These are phyloP conservation scores for Raja brachyura DNA, from an alignment of 2,113 vertebrate species.

Conservation along the genomic window DNA sequence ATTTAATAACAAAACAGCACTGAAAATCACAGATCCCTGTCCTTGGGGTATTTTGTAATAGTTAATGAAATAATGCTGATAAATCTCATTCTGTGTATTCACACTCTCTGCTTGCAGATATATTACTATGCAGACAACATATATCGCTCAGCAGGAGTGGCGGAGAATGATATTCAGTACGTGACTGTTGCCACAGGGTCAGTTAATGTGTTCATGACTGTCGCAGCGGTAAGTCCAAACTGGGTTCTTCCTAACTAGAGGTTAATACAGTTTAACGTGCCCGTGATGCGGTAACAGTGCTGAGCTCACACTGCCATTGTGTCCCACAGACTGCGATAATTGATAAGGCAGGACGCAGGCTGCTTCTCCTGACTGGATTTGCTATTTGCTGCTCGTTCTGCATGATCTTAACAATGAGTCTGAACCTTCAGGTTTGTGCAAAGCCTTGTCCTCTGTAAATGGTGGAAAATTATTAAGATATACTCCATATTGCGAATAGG, in stretches of 20 bases:
- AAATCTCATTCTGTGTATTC: not conserved
- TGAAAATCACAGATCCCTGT: too few species aligned
- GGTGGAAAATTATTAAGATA: not conserved
- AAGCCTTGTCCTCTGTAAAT: not conserved
- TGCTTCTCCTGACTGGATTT: constrained; percentile 78
- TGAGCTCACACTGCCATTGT: not conserved
- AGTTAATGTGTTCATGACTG: constrained; percentile 78
- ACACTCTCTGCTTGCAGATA: constrained; percentile 58
- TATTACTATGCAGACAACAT: constrained; percentile 89
- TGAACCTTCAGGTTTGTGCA: constrained; percentile 71
- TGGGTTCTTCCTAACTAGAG: not conserved
- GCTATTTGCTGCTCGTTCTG: constrained; percentile 66
- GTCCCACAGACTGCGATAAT: constrained; percentile 74
- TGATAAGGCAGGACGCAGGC: constrained; percentile 68
- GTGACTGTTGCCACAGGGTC: constrained; percentile 78
- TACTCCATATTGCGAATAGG: not conserved
- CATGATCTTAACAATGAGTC: constrained; percentile 64
- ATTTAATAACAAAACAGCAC: too few species aligned
- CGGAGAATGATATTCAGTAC: constrained; percentile 59
- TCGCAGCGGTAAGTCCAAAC: constrained; percentile 64
- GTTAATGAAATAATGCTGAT: too few species aligned
- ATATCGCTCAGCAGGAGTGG: constrained; percentile 69
- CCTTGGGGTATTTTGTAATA: not conserved
- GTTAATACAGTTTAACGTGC: not conserved
- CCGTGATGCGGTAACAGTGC: not conserved